Evolutionary conservation across 1,140 invertebrate genomes (phyloP).

Genomic region (Teleogryllus occipitalis): DNA sequence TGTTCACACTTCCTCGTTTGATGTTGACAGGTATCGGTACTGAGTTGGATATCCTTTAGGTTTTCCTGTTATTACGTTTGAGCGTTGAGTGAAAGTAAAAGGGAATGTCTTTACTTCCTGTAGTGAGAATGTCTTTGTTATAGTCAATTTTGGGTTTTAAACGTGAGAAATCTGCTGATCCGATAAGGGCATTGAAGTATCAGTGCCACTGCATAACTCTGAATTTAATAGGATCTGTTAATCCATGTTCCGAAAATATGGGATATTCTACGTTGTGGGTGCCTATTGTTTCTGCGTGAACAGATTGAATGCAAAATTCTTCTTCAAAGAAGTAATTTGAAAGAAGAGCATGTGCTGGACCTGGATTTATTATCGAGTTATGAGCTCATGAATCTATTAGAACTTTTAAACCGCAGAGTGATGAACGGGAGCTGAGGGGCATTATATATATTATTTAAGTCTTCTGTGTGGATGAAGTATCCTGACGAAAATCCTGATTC

Average conservation of each 20-base stretch:
- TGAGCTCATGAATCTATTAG: too few relatives aligned
- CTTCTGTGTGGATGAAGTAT: background rate
- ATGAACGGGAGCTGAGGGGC: background rate
- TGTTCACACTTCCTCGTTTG: background rate
- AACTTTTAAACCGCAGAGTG: background rate
- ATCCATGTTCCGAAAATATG: background rate
- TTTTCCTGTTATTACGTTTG: background rate
- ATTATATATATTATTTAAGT: too few relatives aligned
- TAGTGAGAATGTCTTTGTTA: background rate
- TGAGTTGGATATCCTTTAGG: background rate
- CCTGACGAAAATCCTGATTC: background rate
- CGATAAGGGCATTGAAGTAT: background rate
- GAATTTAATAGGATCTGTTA: background rate
- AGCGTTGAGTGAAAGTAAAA: background rate
- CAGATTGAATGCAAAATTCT: background rate
- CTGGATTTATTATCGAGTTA: background rate
- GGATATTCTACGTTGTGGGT: background rate
- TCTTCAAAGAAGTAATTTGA: background rate
- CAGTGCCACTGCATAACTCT: background rate
- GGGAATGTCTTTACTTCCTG: background rate
- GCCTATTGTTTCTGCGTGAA: background rate
- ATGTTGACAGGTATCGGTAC: background rate
- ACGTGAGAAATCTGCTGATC: background rate
- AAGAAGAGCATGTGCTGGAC: background rate
- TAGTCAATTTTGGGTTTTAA: background rate